Conservation (phyloP, 2,888 invertebrate species). For the Schizotus pectinicornis region DNA sequence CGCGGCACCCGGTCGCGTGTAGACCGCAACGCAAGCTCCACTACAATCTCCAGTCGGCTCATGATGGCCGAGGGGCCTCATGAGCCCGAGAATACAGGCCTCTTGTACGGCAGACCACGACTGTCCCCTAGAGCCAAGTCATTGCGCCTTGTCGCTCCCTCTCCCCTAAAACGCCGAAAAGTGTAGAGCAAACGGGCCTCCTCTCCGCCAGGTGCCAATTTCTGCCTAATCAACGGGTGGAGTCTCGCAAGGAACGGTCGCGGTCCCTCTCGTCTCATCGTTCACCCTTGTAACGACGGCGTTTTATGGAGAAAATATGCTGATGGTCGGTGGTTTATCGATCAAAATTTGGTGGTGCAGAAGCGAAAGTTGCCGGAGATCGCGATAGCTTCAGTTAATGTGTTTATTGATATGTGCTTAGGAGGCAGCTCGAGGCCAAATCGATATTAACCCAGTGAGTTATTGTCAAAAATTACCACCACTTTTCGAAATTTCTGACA, state of each 20-base stretch:
- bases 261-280: not conserved
- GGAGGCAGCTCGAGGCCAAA: not conserved
- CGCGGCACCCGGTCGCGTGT: constrained; percentile 58
- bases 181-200: not conserved
- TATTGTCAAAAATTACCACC: constrained; percentile 4
- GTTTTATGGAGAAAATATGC: constrained; percentile 9
- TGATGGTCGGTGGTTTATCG: constrained; percentile 8
- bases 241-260: not conserved
- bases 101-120: constrained; percentile 53
- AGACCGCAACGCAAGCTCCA: constrained; percentile 44
- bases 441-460: constrained; percentile 4
- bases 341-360: constrained; percentile 10
- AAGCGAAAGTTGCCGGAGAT: not conserved
- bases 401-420: constrained; percentile 18
- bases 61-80: constrained; percentile 52
- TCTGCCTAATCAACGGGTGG: constrained; percentile 1
- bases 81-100: constrained; percentile 46
- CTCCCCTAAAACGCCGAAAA: constrained; percentile 23
- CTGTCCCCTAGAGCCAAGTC: constrained; percentile 54
- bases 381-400: constrained; percentile 13
- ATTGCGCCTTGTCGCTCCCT: constrained; percentile 44
- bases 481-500: no score
- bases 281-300: not conserved
- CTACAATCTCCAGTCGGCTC: constrained; percentile 50
- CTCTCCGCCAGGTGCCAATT: not conserved